phyloP scores from a whole-genome alignment of 2,888 invertebrate species.

The Horisme vitalbata region DNA sequence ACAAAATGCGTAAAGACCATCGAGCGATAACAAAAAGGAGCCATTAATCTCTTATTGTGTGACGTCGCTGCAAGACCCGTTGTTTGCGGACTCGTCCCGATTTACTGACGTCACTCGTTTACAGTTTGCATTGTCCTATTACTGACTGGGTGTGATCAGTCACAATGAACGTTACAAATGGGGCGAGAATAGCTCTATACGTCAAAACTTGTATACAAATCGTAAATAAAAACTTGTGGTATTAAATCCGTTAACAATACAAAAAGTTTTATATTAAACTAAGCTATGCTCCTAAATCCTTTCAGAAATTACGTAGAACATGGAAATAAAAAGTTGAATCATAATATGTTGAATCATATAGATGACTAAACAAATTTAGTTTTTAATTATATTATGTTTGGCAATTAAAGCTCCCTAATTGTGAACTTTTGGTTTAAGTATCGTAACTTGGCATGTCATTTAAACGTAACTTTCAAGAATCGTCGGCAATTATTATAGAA shows the following conservation, averaged over 20 bases:
- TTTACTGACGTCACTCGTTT: conserved; percentile 62
- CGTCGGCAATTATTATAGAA: not conserved
- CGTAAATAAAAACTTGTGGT: conserved; percentile 56
- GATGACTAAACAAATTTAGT: too few species aligned
- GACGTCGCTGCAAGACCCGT: conserved; percentile 61
- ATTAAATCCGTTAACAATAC: conserved; percentile 22
- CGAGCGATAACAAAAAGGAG: conserved; percentile 73
- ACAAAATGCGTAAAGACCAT: conserved; percentile 76
- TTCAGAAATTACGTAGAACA: too few species aligned
- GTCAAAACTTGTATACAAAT: conserved; percentile 70
- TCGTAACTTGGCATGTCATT: too few species aligned
- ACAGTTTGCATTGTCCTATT: conserved; percentile 68
- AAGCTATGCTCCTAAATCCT: too few species aligned
- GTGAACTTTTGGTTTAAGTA: too few species aligned
- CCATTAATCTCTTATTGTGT: conserved; percentile 80
- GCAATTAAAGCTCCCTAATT: too few species aligned
- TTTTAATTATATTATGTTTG: too few species aligned
- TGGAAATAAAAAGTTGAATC: too few species aligned
- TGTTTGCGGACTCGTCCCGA: conserved; percentile 75
- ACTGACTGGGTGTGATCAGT: conserved; percentile 75
- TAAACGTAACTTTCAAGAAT: not conserved
- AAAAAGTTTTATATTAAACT: not conserved
- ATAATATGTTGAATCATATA: too few species aligned
- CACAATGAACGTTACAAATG: conserved; percentile 70
- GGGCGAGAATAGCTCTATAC: conserved; percentile 69